Percentiles rank a stretch among this genome's conserved stretches.
These are phyloP conservation scores for Rhynchopsitta pachyrhyncha DNA, from an alignment of 2,113 vertebrate genomes.

Conservation along the genomic window DNA sequence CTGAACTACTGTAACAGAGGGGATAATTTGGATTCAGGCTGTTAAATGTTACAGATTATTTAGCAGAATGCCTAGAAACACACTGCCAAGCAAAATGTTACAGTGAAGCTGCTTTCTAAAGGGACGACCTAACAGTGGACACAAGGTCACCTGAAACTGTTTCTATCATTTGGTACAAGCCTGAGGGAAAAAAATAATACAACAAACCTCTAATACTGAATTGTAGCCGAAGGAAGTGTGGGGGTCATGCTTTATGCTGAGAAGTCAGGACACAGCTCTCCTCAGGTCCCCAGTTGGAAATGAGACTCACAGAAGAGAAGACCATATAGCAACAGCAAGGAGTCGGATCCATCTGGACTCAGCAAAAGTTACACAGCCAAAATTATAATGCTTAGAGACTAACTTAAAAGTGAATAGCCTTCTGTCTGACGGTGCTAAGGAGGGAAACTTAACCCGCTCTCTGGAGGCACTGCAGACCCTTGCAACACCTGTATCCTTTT, in stretches of 20 bases:
- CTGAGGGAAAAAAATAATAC: neutral
- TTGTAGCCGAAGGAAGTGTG: neutral
- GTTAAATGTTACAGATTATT: neutral
- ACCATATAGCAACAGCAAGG: neutral
- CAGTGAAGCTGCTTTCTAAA: neutral
- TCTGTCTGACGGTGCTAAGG: neutral
- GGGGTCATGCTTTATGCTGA: neutral
- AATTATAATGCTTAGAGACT: neutral
- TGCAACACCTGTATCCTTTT: neutral
- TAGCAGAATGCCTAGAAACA: neutral
- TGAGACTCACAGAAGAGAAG: neutral
- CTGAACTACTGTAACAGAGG: neutral
- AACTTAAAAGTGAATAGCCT: neutral
- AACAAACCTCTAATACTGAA: neutral
- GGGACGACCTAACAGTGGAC: neutral
- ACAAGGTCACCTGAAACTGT: neutral
- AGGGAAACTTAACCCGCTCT: neutral
- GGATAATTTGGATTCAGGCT: neutral
- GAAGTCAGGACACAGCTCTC: neutral
- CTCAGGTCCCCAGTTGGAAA: neutral
- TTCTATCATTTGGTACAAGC: neutral
- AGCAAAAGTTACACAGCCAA: neutral
- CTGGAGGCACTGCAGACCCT: neutral
- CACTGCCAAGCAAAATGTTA: neutral
- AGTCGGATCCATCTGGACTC: neutral